Percentiles rank a stretch among this genome's conserved stretches.
Evolutionary conservation across 2,888 invertebrate genomes (phyloP).

Genomic region (Caenorhabditis angaria): DNA sequence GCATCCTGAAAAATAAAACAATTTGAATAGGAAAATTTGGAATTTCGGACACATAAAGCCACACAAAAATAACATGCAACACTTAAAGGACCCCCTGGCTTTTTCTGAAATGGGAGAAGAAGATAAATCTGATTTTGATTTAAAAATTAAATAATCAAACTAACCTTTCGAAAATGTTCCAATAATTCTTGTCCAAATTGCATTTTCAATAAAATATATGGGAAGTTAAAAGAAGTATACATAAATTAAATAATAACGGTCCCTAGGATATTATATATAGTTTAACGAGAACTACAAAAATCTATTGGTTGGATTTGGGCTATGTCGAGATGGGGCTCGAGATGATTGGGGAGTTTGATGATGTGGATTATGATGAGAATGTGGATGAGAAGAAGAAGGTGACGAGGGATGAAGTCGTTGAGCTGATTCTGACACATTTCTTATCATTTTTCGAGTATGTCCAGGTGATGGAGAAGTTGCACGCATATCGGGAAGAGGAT

Average conservation of each 20-base stretch:
- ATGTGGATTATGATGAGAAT: no score
- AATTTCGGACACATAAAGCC: slow-evolving; percentile 18
- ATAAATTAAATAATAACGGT: not conserved
- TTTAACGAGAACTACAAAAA: slow-evolving; percentile 25
- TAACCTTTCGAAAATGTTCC: not conserved
- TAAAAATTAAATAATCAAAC: not conserved
- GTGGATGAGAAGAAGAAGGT: no score
- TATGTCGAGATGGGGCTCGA: slow-evolving; percentile 43
- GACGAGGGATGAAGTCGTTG: slow-evolving; percentile 39
- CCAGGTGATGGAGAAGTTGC: slow-evolving; percentile 60
- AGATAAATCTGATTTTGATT: not conserved
- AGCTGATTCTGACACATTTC: slow-evolving; percentile 54
- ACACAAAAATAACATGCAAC: slow-evolving; percentile 25
- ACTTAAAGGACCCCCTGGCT: slow-evolving; percentile 21
- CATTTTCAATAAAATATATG: no score
- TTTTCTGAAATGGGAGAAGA: slow-evolving; percentile 17
- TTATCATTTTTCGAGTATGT: slow-evolving; percentile 60
- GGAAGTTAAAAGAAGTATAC: no score
- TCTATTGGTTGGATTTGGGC: slow-evolving; percentile 42
- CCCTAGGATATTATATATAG: not conserved
- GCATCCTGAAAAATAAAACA: slow-evolving; percentile 58
- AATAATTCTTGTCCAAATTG: not conserved
- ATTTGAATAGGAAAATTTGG: slow-evolving; percentile 8
- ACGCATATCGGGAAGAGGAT: slow-evolving; percentile 48
- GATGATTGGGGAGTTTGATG: slow-evolving; percentile 37